These are phyloP conservation scores for Tuberolachnus salignus DNA, from an alignment of 2,888 invertebrate genomes.

Conservation along the genomic window DNA sequence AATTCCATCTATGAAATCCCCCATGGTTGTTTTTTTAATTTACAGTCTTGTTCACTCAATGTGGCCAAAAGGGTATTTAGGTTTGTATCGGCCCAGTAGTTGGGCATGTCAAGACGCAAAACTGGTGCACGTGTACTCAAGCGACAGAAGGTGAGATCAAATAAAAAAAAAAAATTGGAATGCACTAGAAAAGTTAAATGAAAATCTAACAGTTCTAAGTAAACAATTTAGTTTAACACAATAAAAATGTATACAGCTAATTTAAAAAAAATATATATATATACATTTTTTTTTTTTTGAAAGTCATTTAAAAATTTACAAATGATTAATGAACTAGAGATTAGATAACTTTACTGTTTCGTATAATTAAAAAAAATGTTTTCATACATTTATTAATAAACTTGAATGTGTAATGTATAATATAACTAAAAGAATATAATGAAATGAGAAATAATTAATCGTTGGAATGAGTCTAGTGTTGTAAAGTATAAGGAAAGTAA, in stretches of 20 bases:
- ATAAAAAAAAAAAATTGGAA: slow-evolving; percentile 50
- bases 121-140: slow-evolving; percentile 53
- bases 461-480: no score
- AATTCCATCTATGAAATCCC: slow-evolving; percentile 55
- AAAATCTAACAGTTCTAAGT: slow-evolving; percentile 42
- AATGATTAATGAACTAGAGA: slow-evolving; percentile 13
- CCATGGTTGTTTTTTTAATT: slow-evolving; percentile 54
- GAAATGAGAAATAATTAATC: not conserved
- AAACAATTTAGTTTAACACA: slow-evolving; percentile 21
- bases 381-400: not conserved
- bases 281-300: not conserved
- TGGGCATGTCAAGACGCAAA: slow-evolving; percentile 52
- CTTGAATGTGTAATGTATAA: not conserved
- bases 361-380: no score
- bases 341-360: not conserved
- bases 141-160: slow-evolving; percentile 50
- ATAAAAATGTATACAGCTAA: not conserved
- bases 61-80: slow-evolving; percentile 53
- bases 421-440: not conserved
- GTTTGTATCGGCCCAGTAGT: slow-evolving; percentile 51
- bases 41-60: slow-evolving; percentile 55
- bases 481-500: no score
- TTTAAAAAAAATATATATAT: no score
- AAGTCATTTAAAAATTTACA: not conserved
- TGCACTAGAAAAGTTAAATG: slow-evolving; percentile 43